Conservation (phyloP, 2,888 invertebrate species). For the Spisula subtruncata region DNA sequence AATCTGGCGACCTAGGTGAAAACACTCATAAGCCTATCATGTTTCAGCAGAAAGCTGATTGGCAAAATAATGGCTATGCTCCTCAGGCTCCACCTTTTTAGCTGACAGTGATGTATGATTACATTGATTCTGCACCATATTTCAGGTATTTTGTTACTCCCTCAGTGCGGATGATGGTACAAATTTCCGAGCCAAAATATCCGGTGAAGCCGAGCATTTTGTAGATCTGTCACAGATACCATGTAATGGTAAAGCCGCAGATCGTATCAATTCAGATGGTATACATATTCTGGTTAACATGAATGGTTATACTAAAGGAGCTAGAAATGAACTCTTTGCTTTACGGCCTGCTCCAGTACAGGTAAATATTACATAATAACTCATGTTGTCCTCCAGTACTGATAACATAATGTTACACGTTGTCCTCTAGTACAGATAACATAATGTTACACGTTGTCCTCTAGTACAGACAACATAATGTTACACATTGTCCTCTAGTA, state of each 20-base stretch:
- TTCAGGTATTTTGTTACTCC: slow-evolving; percentile 91
- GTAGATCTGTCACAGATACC: slow-evolving; percentile 95
- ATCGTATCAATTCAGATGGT: slow-evolving; percentile 96
- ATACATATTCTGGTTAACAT: slow-evolving; percentile 99
- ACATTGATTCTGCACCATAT: slow-evolving; percentile 20
- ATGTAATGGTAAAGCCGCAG: slow-evolving; percentile 98
- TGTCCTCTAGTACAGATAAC: too few species aligned
- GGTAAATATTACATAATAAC: slow-evolving; percentile 88
- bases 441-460: too few species aligned
- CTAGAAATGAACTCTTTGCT: slow-evolving; percentile 99
- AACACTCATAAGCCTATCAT: too few species aligned
- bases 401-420: too few species aligned
- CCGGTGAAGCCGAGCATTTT: slow-evolving; percentile 97
- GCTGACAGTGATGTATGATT: too few species aligned
- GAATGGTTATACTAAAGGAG: slow-evolving; percentile 99
- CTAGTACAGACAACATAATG: too few species aligned
- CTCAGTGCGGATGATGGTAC: slow-evolving; percentile 98
- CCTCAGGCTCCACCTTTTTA: too few species aligned
- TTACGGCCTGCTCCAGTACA: slow-evolving; percentile 98
- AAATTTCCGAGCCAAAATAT: slow-evolving; percentile 97
- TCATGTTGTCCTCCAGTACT: too few species aligned
- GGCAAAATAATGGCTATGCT: too few species aligned
- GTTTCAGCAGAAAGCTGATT: too few species aligned
- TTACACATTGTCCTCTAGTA: too few species aligned
- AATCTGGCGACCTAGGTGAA: too few species aligned